Base-by-base conservation (phyloP, 1,140 invertebrate genomes). In the Galendromus occidentalis region DNA sequence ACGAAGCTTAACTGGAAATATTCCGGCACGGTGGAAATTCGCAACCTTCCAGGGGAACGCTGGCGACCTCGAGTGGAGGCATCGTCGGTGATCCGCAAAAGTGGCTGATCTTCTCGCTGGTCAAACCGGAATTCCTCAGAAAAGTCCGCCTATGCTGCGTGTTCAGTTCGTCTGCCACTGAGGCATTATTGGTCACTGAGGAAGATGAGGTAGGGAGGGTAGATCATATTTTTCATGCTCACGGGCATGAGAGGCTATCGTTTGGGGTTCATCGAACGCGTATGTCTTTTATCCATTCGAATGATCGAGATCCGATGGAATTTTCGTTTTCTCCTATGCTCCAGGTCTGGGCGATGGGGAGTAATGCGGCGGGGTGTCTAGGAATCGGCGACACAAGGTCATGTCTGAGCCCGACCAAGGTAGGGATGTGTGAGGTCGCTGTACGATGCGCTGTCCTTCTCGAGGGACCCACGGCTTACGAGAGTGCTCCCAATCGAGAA, bases 121-220 rank as follows among this genome's bases (percentile, higher is more conserved):
- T 84, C 25, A 77, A 80, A 29, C 72, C 74, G 7, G 78, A 80
- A 39, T 80, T 82, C 68, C 69, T 80, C 1, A 68, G 73, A 1
- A 77, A 76, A 66, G 78, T 83, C 33, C 77, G 79, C 68, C 76
- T 82, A 67, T 78, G 79, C 29, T 78, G 80, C 70, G 82, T 84
- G 12, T 84, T 82, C 75, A 82, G 82, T 77, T 79, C 78, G 68
- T 75, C 82, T 42, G 82, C 82, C 17, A 83, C 83, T 74, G 82
- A 84, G 75, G 82, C 82, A 28, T 73, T 84, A 42, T 77, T 84
- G 63, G 78, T 84, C 17, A 82, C 80, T 25, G 79, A 80, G 68
- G 77, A 80, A 69, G 81, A 82, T 72, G 80, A 81, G 69, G 81
- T 84, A 59, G 14, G 22, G n/a, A n/a, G 14, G 18, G 28, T 47